phyloP scores from a whole-genome alignment of 2,888 invertebrate species.

The Choristoneura rosaceana region DNA sequence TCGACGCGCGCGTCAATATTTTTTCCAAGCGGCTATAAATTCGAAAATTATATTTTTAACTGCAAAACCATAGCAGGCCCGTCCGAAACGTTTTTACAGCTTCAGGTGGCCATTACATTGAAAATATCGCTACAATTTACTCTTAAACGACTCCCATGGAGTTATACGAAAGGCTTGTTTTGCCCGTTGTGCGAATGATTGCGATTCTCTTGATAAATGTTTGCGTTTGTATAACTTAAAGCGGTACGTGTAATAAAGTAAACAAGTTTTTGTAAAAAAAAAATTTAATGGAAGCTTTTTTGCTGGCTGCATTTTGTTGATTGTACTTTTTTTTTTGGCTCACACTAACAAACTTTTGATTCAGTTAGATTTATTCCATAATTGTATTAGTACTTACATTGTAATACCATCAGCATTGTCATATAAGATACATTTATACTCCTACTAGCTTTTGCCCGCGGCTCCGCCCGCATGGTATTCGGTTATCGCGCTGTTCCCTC shows the following conservation, averaged over 20 bases:
- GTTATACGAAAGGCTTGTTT: conserved; percentile 46
- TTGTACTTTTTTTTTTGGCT: no score
- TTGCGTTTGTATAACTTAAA: conserved; percentile 27
- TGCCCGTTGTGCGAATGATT: conserved; percentile 48
- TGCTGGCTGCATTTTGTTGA: no score
- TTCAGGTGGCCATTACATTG: conserved; percentile 57
- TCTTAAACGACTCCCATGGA: conserved; percentile 58
- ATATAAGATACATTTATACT: no score
- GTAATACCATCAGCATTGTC: no score
- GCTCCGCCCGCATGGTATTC: no score
- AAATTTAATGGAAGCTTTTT: no score
- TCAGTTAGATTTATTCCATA: no score
- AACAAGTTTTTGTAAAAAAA: no score
- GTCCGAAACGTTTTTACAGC: conserved; percentile 50
- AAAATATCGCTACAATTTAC: conserved; percentile 59
- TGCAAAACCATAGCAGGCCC: conserved; percentile 40
- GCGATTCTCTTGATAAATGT: conserved; percentile 44
- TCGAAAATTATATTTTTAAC: conserved; percentile 41
- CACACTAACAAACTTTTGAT: no score
- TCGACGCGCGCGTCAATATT: conserved; percentile 20
- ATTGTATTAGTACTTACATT: no score
- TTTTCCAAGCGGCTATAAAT: conserved; percentile 40
- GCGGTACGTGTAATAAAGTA: background rate
- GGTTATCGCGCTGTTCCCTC: no score
- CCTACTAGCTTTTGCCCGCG: no score